Conservation (phyloP, 2,797 vertebrate species). For the Neosilurus mollespiculum region DNA sequence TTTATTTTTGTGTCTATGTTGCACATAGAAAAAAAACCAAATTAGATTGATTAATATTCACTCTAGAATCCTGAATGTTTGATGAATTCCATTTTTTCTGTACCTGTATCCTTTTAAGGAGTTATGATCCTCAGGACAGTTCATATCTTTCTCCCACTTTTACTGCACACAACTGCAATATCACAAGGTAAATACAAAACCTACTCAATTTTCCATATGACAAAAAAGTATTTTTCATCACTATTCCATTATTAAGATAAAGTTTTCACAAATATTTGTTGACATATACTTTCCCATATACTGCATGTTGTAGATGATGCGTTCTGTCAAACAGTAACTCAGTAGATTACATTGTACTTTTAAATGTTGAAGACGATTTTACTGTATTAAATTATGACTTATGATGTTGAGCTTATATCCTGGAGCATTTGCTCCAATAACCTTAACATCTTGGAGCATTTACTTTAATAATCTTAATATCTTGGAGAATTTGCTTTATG, state of each 20-base stretch:
- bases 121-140: constrained; percentile 77
- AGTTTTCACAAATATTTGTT: background rate
- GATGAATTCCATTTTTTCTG: background rate
- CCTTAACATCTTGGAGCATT: background rate
- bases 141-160: constrained; percentile 75
- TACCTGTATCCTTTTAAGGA: constrained; percentile 65
- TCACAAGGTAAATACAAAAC: constrained; percentile 76
- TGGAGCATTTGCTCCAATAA: background rate
- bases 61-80: background rate
- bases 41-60: background rate
- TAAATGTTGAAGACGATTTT: background rate
- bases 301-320: background rate
- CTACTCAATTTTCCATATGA: background rate
- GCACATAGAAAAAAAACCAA: background rate
- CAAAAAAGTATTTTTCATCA: background rate
- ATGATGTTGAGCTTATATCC: too few relatives aligned
- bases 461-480: background rate
- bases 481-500: background rate
- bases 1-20: background rate
- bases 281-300: background rate
- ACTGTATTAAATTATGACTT: background rate
- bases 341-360: background rate
- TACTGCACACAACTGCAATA: constrained; percentile 71
- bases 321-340: background rate
- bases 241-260: background rate